phyloP scores from a whole-genome alignment of 1,140 invertebrate species.

The Octopus bimaculoides region DNA sequence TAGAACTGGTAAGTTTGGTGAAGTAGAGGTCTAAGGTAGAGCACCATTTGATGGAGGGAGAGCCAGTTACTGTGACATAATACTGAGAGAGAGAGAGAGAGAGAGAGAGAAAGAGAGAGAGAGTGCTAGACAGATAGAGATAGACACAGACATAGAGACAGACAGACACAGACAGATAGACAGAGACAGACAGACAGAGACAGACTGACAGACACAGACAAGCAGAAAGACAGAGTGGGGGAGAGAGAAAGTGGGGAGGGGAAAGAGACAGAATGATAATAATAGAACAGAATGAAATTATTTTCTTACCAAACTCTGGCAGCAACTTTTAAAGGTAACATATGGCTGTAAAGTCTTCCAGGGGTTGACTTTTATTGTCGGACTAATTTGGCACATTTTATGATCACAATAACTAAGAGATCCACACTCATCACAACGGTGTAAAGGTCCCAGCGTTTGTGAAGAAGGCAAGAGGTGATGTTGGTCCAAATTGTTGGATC shows the following conservation, averaged over 20 bases:
- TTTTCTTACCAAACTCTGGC: neutral
- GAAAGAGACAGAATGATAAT: neutral
- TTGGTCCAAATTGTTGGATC: neutral
- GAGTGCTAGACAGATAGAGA: neutral
- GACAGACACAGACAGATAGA: neutral
- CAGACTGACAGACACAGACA: neutral
- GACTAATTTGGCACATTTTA: neutral
- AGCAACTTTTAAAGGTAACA: too few species aligned
- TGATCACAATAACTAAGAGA: conserved; percentile 15
- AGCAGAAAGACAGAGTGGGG: neutral
- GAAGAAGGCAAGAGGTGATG: neutral
- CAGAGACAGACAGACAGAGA: neutral
- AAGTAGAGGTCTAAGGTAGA: too few species aligned
- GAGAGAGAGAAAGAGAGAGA: neutral
- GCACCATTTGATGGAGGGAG: too few species aligned
- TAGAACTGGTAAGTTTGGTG: too few species aligned
- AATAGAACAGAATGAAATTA: too few species aligned
- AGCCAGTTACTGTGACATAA: neutral
- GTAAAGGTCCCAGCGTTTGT: neutral
- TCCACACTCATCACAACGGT: conserved; percentile 18
- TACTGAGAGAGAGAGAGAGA: neutral
- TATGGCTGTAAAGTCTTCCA: too few species aligned
- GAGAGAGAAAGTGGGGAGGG: neutral
- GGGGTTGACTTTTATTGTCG: too few species aligned
- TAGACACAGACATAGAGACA: neutral